Percentiles rank a stretch among this genome's conserved stretches.
These are phyloP conservation scores for Ectemnius continuus DNA, from an alignment of 2,888 invertebrate species.

Conservation along the genomic window DNA sequence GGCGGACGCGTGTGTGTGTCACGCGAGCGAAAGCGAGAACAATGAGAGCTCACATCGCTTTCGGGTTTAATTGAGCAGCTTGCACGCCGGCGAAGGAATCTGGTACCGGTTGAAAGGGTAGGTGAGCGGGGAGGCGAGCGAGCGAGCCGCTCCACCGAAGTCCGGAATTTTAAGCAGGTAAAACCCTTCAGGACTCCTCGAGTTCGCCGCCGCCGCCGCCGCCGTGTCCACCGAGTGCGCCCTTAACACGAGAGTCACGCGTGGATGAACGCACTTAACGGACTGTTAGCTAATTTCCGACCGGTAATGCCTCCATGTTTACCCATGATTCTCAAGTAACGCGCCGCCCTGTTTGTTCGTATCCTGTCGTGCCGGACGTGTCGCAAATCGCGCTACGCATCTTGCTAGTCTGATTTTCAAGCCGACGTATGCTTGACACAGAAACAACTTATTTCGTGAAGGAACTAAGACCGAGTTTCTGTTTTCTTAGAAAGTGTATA, in stretches of 20 bases:
- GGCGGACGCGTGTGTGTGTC: too few species aligned
- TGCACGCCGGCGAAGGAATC: too few species aligned
- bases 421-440: too few species aligned
- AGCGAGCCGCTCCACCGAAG: not conserved
- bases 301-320: conserved; percentile 27
- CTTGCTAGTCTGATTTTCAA: too few species aligned
- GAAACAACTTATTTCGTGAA: too few species aligned
- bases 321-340: conserved; percentile 29
- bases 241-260: conserved; percentile 13
- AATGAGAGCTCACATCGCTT: not conserved
- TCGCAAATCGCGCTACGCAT: too few species aligned
- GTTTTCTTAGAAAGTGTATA: too few species aligned
- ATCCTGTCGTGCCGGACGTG: too few species aligned
- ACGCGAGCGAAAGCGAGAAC: not conserved
- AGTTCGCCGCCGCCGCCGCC: not conserved
- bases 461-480: too few species aligned
- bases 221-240: conserved; percentile 4
- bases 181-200: not conserved
- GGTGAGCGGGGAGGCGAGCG: too few species aligned
- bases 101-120: too few species aligned
- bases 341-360: not conserved
- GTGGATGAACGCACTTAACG: conserved; percentile 12
- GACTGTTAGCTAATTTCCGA: conserved; percentile 44
- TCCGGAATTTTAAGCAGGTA: conserved; percentile 7
- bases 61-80: not conserved